Base-by-base conservation (phyloP, 2,888 invertebrate species). In the Troides aeacus region DNA sequence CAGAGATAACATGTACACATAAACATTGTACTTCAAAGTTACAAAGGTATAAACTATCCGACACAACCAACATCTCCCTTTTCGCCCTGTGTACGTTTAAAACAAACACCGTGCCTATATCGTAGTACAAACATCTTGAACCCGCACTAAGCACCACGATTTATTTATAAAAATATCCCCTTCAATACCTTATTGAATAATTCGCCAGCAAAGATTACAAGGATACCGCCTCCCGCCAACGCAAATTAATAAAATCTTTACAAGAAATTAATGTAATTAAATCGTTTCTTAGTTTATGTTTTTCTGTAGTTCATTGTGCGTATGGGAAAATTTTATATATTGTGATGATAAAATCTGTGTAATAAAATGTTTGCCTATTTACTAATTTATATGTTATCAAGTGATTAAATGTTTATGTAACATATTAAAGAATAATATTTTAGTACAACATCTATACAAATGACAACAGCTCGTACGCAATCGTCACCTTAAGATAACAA, bases 141-240 rank as follows among this genome's bases (percentile, higher is more conserved):
- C 76, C 78, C 74, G 75, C 74, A 74, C 75, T 78, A 78, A 77
- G 76, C 78, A 70, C 21, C 74, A 62, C 72, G 74, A 74, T 79
- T 79, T 82, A 80, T 80, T 78, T 75, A 75, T 76, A 83, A 83
- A 84, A 82, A 79, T 76, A 72, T 75, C 72, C 66, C 74, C 75
- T 76, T 83, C 82, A 85, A 84, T 85, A 80, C 84, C 81, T 86
- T 86, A 89, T 90, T 90, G 85, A 90, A 90, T 89, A 84, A 89
- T 85, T 84, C 83, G 76, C 77, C 76, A 77, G 75, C 75, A 72
- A 68, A 76, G 81, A 87, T 86, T 84, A 78, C 75, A 68, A 70
- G 74, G 74, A 74, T 82, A 84, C 79, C 50, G 50, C 70, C 63
- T 56, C 77, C 73, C 77, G 72, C 77, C 78, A 77, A 81, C 79